Conservation (phyloP, 2,888 invertebrate genomes). For the Stomorhina lunata region DNA sequence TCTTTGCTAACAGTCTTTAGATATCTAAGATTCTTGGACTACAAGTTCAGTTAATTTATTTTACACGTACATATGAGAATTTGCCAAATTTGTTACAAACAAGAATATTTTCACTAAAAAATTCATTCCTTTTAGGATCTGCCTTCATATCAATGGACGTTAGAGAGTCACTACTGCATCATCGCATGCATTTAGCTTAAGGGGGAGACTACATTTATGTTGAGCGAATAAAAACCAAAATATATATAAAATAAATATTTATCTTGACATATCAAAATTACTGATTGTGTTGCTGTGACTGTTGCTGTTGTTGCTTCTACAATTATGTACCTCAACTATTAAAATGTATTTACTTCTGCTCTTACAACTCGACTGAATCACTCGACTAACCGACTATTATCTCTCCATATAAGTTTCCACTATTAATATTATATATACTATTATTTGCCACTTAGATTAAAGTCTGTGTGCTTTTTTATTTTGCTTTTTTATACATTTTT, state of each 20-base stretch:
- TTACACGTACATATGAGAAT: no score
- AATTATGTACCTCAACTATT: constrained; percentile 31
- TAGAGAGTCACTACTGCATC: background rate
- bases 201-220: constrained; percentile 23
- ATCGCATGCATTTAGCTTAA: background rate
- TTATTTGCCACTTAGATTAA: constrained; percentile 32
- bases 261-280: constrained; percentile 35
- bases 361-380: background rate
- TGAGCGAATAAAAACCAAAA: constrained; percentile 2
- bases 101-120: no score
- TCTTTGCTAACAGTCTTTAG: no score
- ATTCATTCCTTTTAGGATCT: background rate
- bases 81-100: no score
- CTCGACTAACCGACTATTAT: constrained; percentile 9
- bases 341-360: constrained; percentile 8
- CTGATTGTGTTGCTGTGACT: constrained; percentile 13
- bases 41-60: no score
- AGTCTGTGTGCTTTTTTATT: constrained; percentile 26
- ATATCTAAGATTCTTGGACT: no score
- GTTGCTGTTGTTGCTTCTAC: constrained; percentile 3
- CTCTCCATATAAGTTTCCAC: constrained; percentile 30
- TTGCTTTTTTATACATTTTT: constrained; percentile 25
- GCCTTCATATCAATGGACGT: background rate
- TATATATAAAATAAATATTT: constrained; percentile 20
- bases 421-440: constrained; percentile 20